phyloP scores from a whole-genome alignment of 2,113 vertebrate genomes.

The Etheostoma cragini region DNA sequence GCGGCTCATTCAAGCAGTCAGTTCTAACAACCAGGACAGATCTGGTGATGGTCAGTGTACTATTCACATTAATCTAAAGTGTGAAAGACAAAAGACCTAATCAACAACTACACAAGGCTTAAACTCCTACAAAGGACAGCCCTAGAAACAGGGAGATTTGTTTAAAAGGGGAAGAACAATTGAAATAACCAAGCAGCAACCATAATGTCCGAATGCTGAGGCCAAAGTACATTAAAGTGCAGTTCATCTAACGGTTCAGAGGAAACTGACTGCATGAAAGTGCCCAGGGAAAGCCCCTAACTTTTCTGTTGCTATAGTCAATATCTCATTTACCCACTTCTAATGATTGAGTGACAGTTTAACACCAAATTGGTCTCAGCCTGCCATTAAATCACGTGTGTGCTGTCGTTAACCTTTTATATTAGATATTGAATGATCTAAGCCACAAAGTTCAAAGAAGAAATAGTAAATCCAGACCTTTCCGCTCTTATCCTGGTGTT shows the following conservation, averaged over 20 bases:
- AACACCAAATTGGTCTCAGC: not conserved
- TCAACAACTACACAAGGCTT: conserved; percentile 14
- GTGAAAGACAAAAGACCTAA: conserved; percentile 5
- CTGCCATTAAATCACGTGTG: not conserved
- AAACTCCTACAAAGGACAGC: not conserved
- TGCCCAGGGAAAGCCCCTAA: not conserved
- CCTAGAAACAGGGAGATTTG: conserved; percentile 1
- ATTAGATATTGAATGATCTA: not conserved
- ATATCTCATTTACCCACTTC: not conserved
- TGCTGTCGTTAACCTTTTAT: not conserved
- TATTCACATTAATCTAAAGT: conserved; percentile 1
- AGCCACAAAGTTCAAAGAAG: not conserved
- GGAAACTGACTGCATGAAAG: not conserved
- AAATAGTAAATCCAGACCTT: not conserved
- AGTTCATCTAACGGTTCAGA: conserved; percentile 4
- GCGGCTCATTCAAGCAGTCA: not conserved
- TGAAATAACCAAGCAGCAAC: conserved; percentile 8
- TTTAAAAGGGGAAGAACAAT: conserved; percentile 13
- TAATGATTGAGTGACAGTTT: not conserved
- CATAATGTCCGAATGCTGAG: not conserved
- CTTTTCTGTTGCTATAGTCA: not conserved
- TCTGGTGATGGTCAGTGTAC: not conserved
- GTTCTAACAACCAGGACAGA: not conserved
- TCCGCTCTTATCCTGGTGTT: not conserved
- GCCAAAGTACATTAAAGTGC: conserved; percentile 14